Evolutionary conservation across 2,797 vertebrate species (phyloP), one percentile per base, ranked within the genome.

Genomic region (Cyprinodon diabolis): DNA sequence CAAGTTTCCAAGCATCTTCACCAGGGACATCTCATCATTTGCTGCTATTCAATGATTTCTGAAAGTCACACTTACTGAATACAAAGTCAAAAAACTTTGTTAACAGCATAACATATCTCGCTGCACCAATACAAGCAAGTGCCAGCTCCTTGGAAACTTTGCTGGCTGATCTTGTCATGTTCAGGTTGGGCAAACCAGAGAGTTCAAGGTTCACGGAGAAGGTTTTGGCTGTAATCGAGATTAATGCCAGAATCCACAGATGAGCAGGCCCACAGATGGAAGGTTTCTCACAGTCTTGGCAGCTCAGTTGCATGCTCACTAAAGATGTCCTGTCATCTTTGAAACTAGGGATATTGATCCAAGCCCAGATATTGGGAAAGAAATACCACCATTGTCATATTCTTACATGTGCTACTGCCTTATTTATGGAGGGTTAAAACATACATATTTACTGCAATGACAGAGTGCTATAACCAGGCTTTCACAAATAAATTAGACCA

Each of bases 351-450:
- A 87, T 45, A 81, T 74, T 66, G 65, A 69, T 66, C 65, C 74
- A 40, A 62, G 21, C 57, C 63, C 40, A 43, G 77, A 79, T 56
- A 68, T 78, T 52, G 71, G 55, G 55, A 63, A 55, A 57, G 84
- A 76, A 77, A 11, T 85, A 70, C 60, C 51, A 15, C 5, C 14
- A 10, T 49, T 48, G 25, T 30, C 3, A 76, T 80, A 85, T 88
- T 82, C 79, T 68, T 71, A 80, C 74, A 86, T 72, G 72, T 81
- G 81, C 77, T 67, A 48, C 74, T 84, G 88, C 83, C 81, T 83
- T 79, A 71, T 87, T 45, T 67, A 43, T 88, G 72, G 82, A 58
- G 84, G 76, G 73, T 80, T 86, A 80, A 66, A 37, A n/a, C 17
- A 3, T 14, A 12, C 40, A 37, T 1, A 6, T 48, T 15, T 1